Evolutionary conservation across 2,797 vertebrate genomes (phyloP).

Genomic region (Chrosomus eos): DNA sequence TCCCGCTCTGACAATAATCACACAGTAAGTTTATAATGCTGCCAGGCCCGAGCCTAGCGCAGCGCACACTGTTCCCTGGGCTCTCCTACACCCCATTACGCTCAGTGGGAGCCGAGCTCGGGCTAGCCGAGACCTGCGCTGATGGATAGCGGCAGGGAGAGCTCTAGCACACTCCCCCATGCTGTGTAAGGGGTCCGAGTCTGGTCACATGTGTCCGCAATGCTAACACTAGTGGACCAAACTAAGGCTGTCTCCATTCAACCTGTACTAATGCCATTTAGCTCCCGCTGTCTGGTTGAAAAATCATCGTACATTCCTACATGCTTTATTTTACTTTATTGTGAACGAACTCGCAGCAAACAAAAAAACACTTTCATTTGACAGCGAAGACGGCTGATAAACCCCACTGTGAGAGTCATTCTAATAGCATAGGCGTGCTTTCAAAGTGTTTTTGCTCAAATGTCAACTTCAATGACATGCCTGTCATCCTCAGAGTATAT

Average conservation of each 20-base stretch:
- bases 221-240: constrained; percentile 16
- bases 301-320: background rate
- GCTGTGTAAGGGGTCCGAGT: constrained; percentile 13
- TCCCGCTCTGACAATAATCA: constrained; percentile 76
- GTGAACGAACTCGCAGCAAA: background rate
- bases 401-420: constrained; percentile 42
- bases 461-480: constrained; percentile 47
- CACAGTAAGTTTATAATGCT: constrained; percentile 77
- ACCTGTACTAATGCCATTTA: constrained; percentile 26
- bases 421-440: constrained; percentile 37
- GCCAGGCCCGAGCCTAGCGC: constrained; percentile 69
- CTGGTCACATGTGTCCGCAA: constrained; percentile 37
- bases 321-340: constrained; percentile 21
- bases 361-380: constrained; percentile 17
- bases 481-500: constrained; percentile 43
- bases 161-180: constrained; percentile 21
- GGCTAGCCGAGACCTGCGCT: constrained; percentile 68
- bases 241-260: constrained; percentile 9
- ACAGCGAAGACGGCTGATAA: constrained; percentile 20
- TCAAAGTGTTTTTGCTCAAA: constrained; percentile 41
- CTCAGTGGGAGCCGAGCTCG: constrained; percentile 62
- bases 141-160: constrained; percentile 68
- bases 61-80: constrained; percentile 71
- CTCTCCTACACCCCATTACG: constrained; percentile 78
- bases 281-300: constrained; percentile 6